Evolutionary conservation across 2,113 vertebrate genomes (phyloP).

Genomic region (Hypanus sabinus): DNA sequence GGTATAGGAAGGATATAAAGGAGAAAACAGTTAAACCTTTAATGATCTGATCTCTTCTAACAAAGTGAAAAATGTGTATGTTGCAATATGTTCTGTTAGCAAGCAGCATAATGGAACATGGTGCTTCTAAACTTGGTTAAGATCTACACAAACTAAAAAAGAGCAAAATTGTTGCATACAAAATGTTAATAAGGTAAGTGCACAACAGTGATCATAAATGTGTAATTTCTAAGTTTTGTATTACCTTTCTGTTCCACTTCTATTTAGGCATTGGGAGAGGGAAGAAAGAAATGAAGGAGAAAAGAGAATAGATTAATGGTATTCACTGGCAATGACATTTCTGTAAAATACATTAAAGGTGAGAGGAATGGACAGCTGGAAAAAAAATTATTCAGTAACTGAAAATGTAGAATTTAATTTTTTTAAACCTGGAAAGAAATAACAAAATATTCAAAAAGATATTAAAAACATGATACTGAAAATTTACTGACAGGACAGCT

Average conservation of each 20-base stretch:
- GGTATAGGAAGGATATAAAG: background rate
- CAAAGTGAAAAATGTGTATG: slow-evolving; percentile 12
- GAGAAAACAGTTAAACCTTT: background rate
- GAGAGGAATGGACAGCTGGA: background rate
- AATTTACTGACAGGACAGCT: background rate
- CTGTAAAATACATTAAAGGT: slow-evolving; percentile 32
- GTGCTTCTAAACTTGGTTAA: slow-evolving; percentile 7
- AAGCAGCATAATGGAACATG: background rate
- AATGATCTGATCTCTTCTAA: slow-evolving; percentile 12
- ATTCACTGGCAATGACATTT: slow-evolving; percentile 1
- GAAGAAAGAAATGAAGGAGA: slow-evolving; percentile 73
- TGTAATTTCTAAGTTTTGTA: slow-evolving; percentile 77
- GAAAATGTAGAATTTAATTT: background rate
- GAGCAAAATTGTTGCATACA: background rate
- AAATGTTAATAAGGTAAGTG: slow-evolving; percentile 15
- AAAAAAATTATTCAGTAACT: background rate
- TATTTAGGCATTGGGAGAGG: slow-evolving; percentile 78
- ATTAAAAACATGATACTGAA: background rate
- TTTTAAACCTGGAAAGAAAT: slow-evolving; percentile 4
- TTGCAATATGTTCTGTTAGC: slow-evolving; percentile 5
- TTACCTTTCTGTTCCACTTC: slow-evolving; percentile 99
- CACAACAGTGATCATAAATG: slow-evolving; percentile 45
- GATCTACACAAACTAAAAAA: background rate
- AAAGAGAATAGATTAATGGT: slow-evolving; percentile 85
- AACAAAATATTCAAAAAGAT: too few species aligned